A percentile compares a stretch with the other conserved stretches of the same genome.
Conservation (phyloP, 2,888 invertebrate species). For the Teleogryllus oceanicus region DNA sequence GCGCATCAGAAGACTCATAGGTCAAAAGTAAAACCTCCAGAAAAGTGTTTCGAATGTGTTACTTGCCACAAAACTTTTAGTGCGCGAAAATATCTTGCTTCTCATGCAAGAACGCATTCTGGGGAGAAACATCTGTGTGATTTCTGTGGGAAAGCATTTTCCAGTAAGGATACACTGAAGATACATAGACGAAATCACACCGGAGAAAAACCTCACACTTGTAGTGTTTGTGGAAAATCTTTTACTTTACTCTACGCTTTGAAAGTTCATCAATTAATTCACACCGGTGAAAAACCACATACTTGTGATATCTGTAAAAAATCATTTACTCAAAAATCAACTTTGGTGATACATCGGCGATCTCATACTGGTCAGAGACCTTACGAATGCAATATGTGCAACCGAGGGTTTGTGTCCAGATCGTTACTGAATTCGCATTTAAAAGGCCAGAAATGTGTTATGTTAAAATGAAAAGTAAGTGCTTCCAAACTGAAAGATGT, state of each 20-base stretch:
- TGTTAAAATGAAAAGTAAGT: neutral
- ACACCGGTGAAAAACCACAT: too few species aligned
- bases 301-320: too few species aligned
- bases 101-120: constrained; percentile 39
- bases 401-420: too few species aligned
- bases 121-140: constrained; percentile 41
- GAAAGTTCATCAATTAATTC: too few species aligned
- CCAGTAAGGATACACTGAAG: constrained; percentile 55
- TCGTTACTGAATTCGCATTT: constrained; percentile 46
- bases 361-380: too few species aligned
- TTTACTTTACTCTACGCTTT: constrained; percentile 45
- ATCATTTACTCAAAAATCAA: too few species aligned
- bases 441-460: constrained; percentile 29
- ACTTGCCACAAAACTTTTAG: constrained; percentile 32
- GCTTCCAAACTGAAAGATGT: too few species aligned
- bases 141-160: constrained; percentile 44
- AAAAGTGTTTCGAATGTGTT: constrained; percentile 29
- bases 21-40: constrained; percentile 31
- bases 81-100: constrained; percentile 31
- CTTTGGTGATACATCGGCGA: too few species aligned
- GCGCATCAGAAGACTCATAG: constrained; percentile 39
- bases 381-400: too few species aligned
- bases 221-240: constrained; percentile 58
- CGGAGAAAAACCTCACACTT: constrained; percentile 58
- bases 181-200: constrained; percentile 61